Percentiles rank a stretch among this genome's conserved stretches.
phyloP scores from a whole-genome alignment of 2,113 vertebrate genomes.

The Rhodinocichla rosea region DNA sequence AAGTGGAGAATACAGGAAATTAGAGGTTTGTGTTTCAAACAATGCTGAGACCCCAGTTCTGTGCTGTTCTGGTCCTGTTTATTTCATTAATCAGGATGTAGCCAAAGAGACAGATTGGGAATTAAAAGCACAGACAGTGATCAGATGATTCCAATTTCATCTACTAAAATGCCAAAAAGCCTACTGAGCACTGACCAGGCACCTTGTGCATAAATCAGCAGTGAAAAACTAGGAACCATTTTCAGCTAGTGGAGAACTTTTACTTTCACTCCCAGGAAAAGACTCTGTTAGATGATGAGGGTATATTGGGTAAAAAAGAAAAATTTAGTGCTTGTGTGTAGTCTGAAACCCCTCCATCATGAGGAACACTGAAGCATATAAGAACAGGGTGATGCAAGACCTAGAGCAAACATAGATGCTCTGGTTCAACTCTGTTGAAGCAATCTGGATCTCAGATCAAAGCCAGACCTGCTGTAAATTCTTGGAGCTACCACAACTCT shows the following conservation, averaged over 20 bases:
- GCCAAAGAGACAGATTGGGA: not conserved
- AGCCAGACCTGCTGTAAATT: not conserved
- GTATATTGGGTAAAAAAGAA: not conserved
- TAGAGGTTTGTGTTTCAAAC: not conserved
- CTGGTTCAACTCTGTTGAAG: not conserved
- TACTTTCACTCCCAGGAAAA: not conserved
- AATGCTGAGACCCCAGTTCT: accelerated
- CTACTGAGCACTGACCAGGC: not conserved
- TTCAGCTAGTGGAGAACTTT: not conserved
- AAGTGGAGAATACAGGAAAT: not conserved
- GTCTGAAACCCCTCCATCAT: not conserved
- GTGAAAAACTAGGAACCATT: not conserved
- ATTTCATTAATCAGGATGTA: not conserved
- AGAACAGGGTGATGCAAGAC: not conserved
- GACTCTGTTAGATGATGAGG: not conserved
- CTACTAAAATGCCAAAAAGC: not conserved
- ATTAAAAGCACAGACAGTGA: not conserved
- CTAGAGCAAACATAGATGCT: not conserved
- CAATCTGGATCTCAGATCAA: not conserved
- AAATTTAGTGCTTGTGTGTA: not conserved
- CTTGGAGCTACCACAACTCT: not conserved
- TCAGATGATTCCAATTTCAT: not conserved
- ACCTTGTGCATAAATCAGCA: not conserved
- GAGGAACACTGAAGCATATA: not conserved
- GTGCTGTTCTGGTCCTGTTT: not conserved